These are phyloP conservation scores for Tympanuchus pallidicinctus DNA, from an alignment of 2,113 vertebrate genomes.

Conservation along the genomic window DNA sequence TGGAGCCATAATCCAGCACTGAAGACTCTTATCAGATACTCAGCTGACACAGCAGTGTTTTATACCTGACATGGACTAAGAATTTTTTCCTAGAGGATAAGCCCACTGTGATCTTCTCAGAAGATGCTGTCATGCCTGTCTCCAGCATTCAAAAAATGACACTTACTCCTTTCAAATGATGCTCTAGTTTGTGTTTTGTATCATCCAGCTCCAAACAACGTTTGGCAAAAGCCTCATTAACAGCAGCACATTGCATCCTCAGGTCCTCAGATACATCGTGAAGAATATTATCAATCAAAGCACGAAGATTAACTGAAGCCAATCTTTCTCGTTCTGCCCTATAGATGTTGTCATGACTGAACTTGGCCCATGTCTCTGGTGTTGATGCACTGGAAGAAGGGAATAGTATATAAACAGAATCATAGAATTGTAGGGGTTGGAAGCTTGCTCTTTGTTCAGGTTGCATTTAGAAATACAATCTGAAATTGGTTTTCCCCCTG, in stretches of 20 bases:
- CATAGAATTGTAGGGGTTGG: too few species aligned
- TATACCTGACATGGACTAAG: too few species aligned
- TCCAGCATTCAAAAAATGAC: background rate
- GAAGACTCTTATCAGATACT: background rate
- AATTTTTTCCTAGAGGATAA: background rate
- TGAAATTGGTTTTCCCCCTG: background rate
- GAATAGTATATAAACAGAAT: too few species aligned
- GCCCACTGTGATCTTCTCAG: background rate
- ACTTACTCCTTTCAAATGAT: constrained; percentile 78
- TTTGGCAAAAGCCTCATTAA: constrained; percentile 78
- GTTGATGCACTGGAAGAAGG: constrained; percentile 79
- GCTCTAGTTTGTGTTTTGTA: constrained; percentile 79
- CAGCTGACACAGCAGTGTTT: background rate
- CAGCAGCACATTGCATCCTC: constrained; percentile 77
- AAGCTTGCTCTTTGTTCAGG: background rate
- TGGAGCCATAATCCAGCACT: background rate
- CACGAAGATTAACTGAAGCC: constrained; percentile 81
- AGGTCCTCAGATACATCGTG: constrained; percentile 85
- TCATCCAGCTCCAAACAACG: constrained; percentile 81
- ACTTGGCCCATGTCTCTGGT: constrained; percentile 80
- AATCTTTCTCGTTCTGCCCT: constrained; percentile 80
- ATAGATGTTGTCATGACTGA: constrained; percentile 84
- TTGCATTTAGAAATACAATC: background rate
- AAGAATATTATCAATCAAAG: constrained; percentile 82
- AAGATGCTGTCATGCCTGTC: background rate